Evolutionary conservation across 2,113 vertebrate species (phyloP), one percentile per base, ranked within the genome.

Genomic region (Antechinus stuartii): DNA sequence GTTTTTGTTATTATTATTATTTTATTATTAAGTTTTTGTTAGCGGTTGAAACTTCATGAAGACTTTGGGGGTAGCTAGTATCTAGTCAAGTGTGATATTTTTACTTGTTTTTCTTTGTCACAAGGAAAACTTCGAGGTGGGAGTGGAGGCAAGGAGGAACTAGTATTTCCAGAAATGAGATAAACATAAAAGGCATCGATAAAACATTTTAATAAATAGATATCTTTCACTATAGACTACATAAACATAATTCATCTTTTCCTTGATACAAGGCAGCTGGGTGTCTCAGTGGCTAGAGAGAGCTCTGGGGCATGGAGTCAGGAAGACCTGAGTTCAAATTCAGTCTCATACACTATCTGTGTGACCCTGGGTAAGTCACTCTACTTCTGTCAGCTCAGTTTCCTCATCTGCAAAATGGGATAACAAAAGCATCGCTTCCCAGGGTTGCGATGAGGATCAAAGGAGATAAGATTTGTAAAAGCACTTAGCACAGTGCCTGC

Each of bases 161-260:
- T 76, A 5, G 61, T 68, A 68, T 68, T 30, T 68, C 30, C 61
- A 76, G 61, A 68, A 68, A 76, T 19, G 30, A 76, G 61, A n/a
- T 76, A 76, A 76, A 76, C 11, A 76, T 12, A 68, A 68, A 27
- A 68, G 27, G 57, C 57, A 68, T 16, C 30, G 2, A 68, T 76
- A n/a, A 19, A n/a, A 76, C 61, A 76, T n/a, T 76, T 76, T 19
- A 14, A 68, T 68, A 68, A 76, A 76, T n/a, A 76, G 19, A 76
- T 76, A 19, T 76, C 12, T 8, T 76, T 16, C 16, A 2, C 35
- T 76, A n/a, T 27, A 49, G 35, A 94, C 46, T 47, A n/a, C 95
- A 93, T 50, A 30, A 95, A 94, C 8, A 92, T n/a, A 90, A 91
- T 61, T 30, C 35, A 95, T 93, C 10, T 90, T 95, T 95, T 50